Evolutionary conservation across 1,140 invertebrate genomes (phyloP), one percentile per base, ranked within the genome.

Genomic region (Dinoponera quadriceps): DNA sequence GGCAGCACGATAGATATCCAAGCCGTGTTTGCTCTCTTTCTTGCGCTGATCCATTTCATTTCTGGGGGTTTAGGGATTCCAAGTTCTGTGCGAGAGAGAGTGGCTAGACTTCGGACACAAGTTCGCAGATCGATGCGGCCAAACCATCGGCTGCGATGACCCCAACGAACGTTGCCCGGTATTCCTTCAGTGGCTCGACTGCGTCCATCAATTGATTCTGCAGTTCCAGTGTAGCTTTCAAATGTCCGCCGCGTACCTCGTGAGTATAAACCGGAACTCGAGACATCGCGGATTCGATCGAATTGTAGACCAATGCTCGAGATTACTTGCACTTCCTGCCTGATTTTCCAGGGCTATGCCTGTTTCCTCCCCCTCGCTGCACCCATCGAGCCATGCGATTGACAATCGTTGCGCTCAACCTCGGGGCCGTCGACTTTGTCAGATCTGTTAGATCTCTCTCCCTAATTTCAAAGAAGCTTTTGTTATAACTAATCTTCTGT

Each of bases 21-120:
- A 44, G 4, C 11, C 38, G 38, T 44, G 38, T 44, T 11, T 44
- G n/a, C 57, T 49, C 14, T 22, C 55, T 48, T 27, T 22, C 55
- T 48, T 27, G 65, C 57, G 48, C 18, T 33, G 11, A 48, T 65
- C 2, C 11, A n/a, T 51, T 33, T 48, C 75, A 3, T 68, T 74
- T 62, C 75, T 44, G 38, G 38, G 82, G 82, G 87, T 93, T 20
- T 91, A 98, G 97, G 98, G 98, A 75, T 99, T 99, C 94, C 97
- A 98, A 93, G 95, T 98, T 59, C 94, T 99, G 51, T 97, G 99
- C 51, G 98, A 99, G 93, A 96, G 98, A 88, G 98, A 99, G 93
- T 99, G 99, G 99, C 93, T 99, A 14, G 97, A 98, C 90, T 99
- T 98, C 95, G 99, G 99, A 0, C 99, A 99, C 94, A 99, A 99